These are phyloP conservation scores for Drosophila asahinai DNA, from an alignment of 1,140 invertebrate genomes.

Conservation along the genomic window DNA sequence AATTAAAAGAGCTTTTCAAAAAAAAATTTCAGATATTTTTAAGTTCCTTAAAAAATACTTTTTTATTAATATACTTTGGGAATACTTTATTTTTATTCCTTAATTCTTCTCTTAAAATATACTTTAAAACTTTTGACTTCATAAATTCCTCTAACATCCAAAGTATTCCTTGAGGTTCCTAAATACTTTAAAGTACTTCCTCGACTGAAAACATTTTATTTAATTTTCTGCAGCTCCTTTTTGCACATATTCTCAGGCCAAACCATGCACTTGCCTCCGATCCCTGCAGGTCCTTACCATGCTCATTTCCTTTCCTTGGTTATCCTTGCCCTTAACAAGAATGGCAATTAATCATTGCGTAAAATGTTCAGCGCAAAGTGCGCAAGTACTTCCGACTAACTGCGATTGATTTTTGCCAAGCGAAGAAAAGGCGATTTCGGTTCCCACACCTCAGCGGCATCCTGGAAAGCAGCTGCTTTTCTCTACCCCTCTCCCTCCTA, in stretches of 20 bases:
- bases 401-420: conserved; percentile 71
- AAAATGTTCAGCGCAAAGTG: conserved; percentile 47
- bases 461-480: conserved; percentile 60
- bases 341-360: conserved; percentile 65
- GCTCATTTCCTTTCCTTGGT: conserved; percentile 10
- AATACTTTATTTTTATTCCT: no score
- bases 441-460: conserved; percentile 71
- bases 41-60: no score
- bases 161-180: no score
- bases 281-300: background rate
- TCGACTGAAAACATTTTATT: background rate
- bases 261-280: background rate
- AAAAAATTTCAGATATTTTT: background rate
- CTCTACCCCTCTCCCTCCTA: background rate
- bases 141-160: no score
- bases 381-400: conserved; percentile 69
- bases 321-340: conserved; percentile 7
- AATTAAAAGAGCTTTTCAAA: background rate
- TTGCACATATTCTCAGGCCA: background rate
- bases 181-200: background rate
- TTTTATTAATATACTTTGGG: no score
- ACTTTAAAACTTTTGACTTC: no score
- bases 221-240: conserved; percentile 2
- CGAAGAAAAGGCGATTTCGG: conserved; percentile 47
- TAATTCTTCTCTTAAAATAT: no score